Base-by-base conservation (phyloP, 92 coral and sea anemone species). In the Meandrina meandrites region DNA sequence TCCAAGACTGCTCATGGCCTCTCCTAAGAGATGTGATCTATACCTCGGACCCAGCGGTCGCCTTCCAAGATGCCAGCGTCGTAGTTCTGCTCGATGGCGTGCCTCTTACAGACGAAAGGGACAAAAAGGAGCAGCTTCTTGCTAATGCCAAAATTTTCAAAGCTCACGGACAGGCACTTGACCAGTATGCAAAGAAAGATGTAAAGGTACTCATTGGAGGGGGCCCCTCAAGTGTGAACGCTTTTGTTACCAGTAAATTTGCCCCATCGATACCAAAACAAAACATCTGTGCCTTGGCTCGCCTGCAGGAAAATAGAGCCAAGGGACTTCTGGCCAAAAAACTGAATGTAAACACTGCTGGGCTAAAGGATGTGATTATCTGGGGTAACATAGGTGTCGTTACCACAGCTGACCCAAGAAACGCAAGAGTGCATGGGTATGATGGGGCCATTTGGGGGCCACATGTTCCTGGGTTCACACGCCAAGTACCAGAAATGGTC, bases 361-460 rank as follows among this genome's bases (percentile, higher is more conserved):
- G 96, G 42, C 89, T 97, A 28, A 93, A 89, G 81, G 96, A 97
- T 82, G 94, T 95, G 0, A 91, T 97, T 45, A 90, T 97, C 78
- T 97, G 99, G 99, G 99, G 99, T 40, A 91, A 90, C 69, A 91
- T 94, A 37, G 98, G 97, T 24, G 75, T 85, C 30, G 79, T 83
- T 27, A 93, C 93, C 5, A 64, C 78, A 22, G 85, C 96, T 53
- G 99, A 97, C 75, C 89, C 97, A 24, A 91, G 88, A 37, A 86
- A 67, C 87, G 93, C 99, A 34, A 96, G 94, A 82, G 98, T 95
- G 7, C 91, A 93, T 81, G 99, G 99, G 2, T 97, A 90, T 83
- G 98, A 97, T 88, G 99, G 99, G 8, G 99, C 99, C 27, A 97
- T 97, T 35, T 97, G 99, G 98, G 98, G 98, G 27, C 98, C 99